These are phyloP conservation scores for Saccostrea glomerata DNA, from an alignment of 1,140 invertebrate genomes.

Conservation along the genomic window DNA sequence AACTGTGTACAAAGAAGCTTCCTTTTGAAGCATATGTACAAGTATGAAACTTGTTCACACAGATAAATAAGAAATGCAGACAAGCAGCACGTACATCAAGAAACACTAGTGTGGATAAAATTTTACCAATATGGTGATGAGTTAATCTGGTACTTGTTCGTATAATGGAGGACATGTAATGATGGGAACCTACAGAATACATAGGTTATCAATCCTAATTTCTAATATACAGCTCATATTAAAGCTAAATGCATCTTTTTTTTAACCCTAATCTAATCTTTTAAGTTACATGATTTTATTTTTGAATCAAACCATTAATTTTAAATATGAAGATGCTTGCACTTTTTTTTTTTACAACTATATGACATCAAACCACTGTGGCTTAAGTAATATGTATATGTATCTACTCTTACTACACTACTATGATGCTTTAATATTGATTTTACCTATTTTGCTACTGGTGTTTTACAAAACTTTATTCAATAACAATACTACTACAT, in stretches of 20 bases:
- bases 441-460: no score
- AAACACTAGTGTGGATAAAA: neutral
- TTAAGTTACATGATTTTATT: no score
- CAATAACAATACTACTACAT: no score
- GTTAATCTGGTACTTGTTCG: constrained; percentile 19
- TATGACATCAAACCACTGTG: no score
- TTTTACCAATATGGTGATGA: constrained; percentile 6
- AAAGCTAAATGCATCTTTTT: neutral
- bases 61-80: neutral
- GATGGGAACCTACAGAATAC: neutral
- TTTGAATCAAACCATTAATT: no score
- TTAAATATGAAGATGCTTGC: no score
- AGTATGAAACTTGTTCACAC: neutral
- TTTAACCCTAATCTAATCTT: no score
- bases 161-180: constrained; percentile 18
- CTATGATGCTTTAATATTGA: no score
- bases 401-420: no score
- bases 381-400: no score
- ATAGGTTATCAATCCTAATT: neutral
- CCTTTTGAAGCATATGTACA: neutral
- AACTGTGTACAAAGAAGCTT: neutral
- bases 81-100: neutral
- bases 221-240: neutral
- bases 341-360: no score
- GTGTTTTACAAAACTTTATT: no score